Conservation (phyloP, 2,797 vertebrate genomes). For the Acanthopagrus latus region DNA sequence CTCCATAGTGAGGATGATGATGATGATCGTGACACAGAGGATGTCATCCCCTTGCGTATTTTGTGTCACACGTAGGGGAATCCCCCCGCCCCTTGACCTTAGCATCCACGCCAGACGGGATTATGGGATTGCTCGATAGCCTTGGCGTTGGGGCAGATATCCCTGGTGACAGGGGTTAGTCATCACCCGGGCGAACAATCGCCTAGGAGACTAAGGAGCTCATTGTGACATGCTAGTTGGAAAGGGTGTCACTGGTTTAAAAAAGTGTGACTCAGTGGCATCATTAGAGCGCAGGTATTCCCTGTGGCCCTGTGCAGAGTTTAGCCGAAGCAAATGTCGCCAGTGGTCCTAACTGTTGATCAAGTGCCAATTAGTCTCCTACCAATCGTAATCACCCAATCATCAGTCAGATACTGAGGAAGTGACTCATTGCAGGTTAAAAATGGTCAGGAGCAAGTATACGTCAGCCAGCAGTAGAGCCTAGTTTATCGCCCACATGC, state of each 20-base stretch:
- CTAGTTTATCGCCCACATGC: no score
- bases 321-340: not conserved
- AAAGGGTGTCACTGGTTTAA: slow-evolving; percentile 57
- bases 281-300: slow-evolving; percentile 46
- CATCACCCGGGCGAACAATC: slow-evolving; percentile 64
- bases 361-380: not conserved
- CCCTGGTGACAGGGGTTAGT: slow-evolving; percentile 57
- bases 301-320: slow-evolving; percentile 33
- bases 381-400: slow-evolving; percentile 27
- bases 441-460: slow-evolving; percentile 15
- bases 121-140: slow-evolving; percentile 71
- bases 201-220: slow-evolving; percentile 72
- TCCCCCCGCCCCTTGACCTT: slow-evolving; percentile 65
- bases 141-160: slow-evolving; percentile 59
- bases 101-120: slow-evolving; percentile 50
- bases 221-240: slow-evolving; percentile 47
- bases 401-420: slow-evolving; percentile 32
- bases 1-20: slow-evolving; percentile 3
- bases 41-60: slow-evolving; percentile 22
- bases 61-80: slow-evolving; percentile 50
- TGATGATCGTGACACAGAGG: slow-evolving; percentile 19
- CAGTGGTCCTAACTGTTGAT: slow-evolving; percentile 5
- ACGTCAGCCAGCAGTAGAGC: slow-evolving; percentile 2
- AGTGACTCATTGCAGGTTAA: slow-evolving; percentile 29
- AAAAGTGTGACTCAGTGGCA: slow-evolving; percentile 51